These are phyloP conservation scores for Cathartes aura DNA, from an alignment of 2,113 vertebrate species.

Conservation along the genomic window DNA sequence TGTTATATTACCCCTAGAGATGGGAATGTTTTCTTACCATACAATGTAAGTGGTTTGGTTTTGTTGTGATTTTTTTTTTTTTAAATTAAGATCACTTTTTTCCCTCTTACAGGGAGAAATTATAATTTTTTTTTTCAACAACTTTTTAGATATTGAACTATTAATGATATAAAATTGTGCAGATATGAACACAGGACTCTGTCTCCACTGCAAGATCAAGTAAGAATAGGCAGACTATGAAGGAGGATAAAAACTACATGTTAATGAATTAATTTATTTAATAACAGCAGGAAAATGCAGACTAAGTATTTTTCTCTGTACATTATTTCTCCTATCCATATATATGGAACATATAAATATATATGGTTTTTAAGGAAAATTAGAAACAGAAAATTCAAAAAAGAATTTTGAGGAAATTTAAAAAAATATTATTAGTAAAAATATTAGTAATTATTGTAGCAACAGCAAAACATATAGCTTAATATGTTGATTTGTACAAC, in stretches of 20 bases:
- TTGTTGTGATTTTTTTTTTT: neutral
- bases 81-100: neutral
- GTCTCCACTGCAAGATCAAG: neutral
- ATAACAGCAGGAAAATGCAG: neutral
- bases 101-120: neutral
- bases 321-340: neutral
- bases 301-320: neutral
- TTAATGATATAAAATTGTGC: neutral
- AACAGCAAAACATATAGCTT: neutral
- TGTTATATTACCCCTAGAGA: neutral
- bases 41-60: neutral
- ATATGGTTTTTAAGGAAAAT: neutral
- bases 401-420: neutral
- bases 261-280: neutral
- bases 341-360: neutral
- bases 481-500: neutral
- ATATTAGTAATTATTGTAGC: neutral
- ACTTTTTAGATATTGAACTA: neutral
- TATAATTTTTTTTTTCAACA: neutral
- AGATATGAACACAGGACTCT: neutral
- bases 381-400: neutral
- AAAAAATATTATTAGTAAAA: neutral
- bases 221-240: neutral
- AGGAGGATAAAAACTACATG: neutral
- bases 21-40: neutral